Evolutionary conservation across 2,113 vertebrate genomes (phyloP), one percentile per base, ranked within the genome.

Genomic region (Tricholaema leucomelas): DNA sequence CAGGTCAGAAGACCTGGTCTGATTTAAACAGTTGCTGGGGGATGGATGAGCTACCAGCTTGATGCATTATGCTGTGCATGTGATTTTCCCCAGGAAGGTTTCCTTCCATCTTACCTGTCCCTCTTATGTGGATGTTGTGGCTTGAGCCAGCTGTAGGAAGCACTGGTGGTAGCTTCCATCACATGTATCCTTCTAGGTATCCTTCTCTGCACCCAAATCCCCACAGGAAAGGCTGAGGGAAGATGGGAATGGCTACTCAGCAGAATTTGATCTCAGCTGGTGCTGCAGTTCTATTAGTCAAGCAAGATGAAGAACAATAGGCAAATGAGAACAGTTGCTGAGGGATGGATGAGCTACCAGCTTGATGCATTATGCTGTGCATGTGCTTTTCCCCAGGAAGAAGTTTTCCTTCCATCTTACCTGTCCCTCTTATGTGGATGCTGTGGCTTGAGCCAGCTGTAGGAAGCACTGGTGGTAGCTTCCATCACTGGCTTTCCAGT

Each of bases 141-240:
- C 30, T 85, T 77, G 35, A 59, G 28, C 15, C 8, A 12, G 12
- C 15, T 58, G 25, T 0, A 4, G 28, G 5, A 25, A 88, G 44
- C 8, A 8, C 36, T 59, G 44, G 3, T 58, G 40, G 48, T 24
- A 42, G 4, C 33, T 79, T 19, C 46, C 55, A 70, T 19, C 15
- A 55, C 31, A 23, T 0, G 0, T 4, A 5, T 59, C 20, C n/a
- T 80, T 18, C 65, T 66, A 40, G 36, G 14, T 27, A 8, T 16
- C 36, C 31, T n/a, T 70, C 30, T 87, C 19, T 70, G 31, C 16
- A 50, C 14, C 36, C 27, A 11, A 7, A 6, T 70, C 24, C 3
- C 10, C 35, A 5, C 2, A 44, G 8, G 10, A 85, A 54, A 36
- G 48, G 10, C 7, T 50, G 50, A 38, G 77, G 21, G 63, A 65